Evolutionary conservation across 2,797 vertebrate species (phyloP), one percentile per base, ranked within the genome.

Genomic region (Gymnoscopelus braueri): DNA sequence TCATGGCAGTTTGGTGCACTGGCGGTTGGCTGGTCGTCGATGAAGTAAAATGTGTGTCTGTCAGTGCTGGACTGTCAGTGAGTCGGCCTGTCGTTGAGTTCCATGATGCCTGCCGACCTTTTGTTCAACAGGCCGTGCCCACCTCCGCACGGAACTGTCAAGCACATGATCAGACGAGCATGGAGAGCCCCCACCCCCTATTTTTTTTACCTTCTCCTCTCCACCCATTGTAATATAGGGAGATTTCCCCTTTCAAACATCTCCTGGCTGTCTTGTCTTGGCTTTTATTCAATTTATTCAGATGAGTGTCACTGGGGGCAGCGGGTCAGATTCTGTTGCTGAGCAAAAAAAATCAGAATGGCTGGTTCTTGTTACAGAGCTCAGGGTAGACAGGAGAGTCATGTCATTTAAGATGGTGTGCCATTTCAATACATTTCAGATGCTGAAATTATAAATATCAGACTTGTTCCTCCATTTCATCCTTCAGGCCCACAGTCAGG

Each of bases 71-170:
- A 81, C 92, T 94, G 94, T 94, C 94, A 94, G 75, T 51, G 89
- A 91, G 91, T 79, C 75, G 85, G 90, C 84, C 91, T 90, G 93
- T 94, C 87, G 73, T 92, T 91, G 91, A 90, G 88, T 89, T 93
- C 93, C 85, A 93, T 94, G 93, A 95, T 89, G 90, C 85, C 86
- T 92, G 88, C 84, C 89, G 92, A 90, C 89, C 92, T 74, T 86
- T 81, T 95, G 95, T 92, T 95, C 93, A 94, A 68, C 92, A 89
- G 94, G 85, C 94, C 94, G 85, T 95, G 87, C 71, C 79, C 91
- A 81, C 91, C 89, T 88, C 86, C 78, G 83, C 83, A 88, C 88
- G 78, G 53, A 79, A 87, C 95, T 96, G 96, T 96, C 95, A 96
- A 80, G 89, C 51, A 89, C 84, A 71, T 5, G 77, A 89, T 90